A percentile compares a stretch with the other conserved stretches of the same genome.
phyloP scores from a whole-genome alignment of 2,888 invertebrate genomes.

The Mactromeris polynyma region DNA sequence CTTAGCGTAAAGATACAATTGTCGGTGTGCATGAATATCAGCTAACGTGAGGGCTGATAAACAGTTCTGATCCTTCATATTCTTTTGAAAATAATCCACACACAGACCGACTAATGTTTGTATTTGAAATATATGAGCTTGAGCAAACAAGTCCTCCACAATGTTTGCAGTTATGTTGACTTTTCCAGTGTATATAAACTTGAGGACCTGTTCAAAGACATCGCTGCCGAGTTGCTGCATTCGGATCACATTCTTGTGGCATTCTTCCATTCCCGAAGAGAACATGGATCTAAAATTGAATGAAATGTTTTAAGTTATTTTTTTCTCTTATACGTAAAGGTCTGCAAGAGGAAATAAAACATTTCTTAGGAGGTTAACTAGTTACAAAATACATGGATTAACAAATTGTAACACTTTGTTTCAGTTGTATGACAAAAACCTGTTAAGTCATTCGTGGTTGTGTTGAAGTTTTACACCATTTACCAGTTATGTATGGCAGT shows the following conservation, averaged over 20 bases:
- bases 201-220: slow-evolving; percentile 81
- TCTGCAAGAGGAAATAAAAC: too few relatives aligned
- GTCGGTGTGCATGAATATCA: slow-evolving; percentile 81
- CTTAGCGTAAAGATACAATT: slow-evolving; percentile 80
- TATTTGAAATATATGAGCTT: slow-evolving; percentile 83
- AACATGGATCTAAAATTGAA: slow-evolving; percentile 78
- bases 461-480: too few relatives aligned
- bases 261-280: slow-evolving; percentile 84
- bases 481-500: too few relatives aligned
- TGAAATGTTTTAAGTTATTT: slow-evolving; percentile 52
- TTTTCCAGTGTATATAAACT: slow-evolving; percentile 82
- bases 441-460: too few relatives aligned
- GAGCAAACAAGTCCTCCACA: slow-evolving; percentile 81
- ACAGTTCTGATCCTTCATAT: slow-evolving; percentile 82
- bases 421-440: too few relatives aligned
- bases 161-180: slow-evolving; percentile 76
- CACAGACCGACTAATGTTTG: slow-evolving; percentile 75
- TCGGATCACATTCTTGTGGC: slow-evolving; percentile 78
- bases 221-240: slow-evolving; percentile 80
- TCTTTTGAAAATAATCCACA: slow-evolving; percentile 79
- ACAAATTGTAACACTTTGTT: too few relatives aligned
- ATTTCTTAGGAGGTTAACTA: too few relatives aligned
- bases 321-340: too few relatives aligned
- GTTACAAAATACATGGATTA: too few relatives aligned
- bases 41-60: slow-evolving; percentile 82